Percentiles rank a stretch among this genome's conserved stretches.
These are phyloP conservation scores for Scolopax rusticola DNA, from an alignment of 2,797 vertebrate species.

Conservation along the genomic window DNA sequence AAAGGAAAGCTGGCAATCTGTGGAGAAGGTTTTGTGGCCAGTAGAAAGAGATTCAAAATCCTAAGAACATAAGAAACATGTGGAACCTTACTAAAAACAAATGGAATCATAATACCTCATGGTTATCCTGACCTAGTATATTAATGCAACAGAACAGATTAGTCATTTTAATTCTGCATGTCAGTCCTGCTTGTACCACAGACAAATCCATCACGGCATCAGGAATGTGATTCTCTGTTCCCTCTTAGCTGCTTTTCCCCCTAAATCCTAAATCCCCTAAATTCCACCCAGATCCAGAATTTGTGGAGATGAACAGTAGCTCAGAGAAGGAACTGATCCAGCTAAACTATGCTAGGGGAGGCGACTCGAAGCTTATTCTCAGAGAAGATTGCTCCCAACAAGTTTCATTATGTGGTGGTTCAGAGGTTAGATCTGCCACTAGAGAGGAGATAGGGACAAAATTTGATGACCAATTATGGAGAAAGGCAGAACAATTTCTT, in stretches of 20 bases:
- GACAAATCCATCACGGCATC: background rate
- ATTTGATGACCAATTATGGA: background rate
- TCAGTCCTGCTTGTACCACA: background rate
- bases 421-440: background rate
- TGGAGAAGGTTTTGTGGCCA: background rate
- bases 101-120: background rate
- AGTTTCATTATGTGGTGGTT: background rate
- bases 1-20: background rate
- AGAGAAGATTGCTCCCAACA: background rate
- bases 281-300: background rate
- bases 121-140: background rate
- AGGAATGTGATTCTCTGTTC: fast-evolving
- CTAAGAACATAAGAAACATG: background rate
- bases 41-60: background rate
- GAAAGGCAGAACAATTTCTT: background rate
- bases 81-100: background rate
- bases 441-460: background rate
- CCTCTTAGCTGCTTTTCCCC: background rate
- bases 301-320: background rate
- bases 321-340: background rate
- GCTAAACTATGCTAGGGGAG: background rate
- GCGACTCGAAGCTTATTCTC: background rate
- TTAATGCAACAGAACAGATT: background rate
- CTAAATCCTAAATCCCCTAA: background rate
- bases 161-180: background rate